These are phyloP conservation scores for Microdon myrmicae DNA, from an alignment of 2,888 invertebrate species.

Conservation along the genomic window DNA sequence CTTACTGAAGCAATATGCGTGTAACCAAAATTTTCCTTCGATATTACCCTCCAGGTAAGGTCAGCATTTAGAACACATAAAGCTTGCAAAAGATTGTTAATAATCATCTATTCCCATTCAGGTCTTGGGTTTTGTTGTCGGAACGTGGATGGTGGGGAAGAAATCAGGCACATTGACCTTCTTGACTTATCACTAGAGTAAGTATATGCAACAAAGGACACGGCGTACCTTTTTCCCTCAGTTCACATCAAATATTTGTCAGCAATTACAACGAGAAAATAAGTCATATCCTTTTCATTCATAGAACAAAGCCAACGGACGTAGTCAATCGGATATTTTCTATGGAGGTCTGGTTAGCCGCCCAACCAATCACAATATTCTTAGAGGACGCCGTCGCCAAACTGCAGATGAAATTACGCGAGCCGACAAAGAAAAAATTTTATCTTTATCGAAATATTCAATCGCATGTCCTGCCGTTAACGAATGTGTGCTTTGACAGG, in stretches of 20 bases:
- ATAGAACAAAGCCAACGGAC: constrained; percentile 70
- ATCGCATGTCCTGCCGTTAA: constrained; percentile 77
- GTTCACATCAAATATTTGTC: constrained; percentile 6
- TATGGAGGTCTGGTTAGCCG: constrained; percentile 64
- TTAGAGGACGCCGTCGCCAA: constrained; percentile 72
- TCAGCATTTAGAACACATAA: constrained; percentile 8
- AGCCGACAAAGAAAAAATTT: constrained; percentile 73
- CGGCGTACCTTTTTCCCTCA: background rate
- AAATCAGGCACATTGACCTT: constrained; percentile 73
- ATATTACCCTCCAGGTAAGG: constrained; percentile 77
- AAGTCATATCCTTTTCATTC: constrained; percentile 31
- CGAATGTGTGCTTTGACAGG: constrained; percentile 78
- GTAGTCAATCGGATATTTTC: constrained; percentile 69
- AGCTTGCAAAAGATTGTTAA: background rate
- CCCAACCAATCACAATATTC: constrained; percentile 44
- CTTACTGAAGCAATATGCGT: constrained; percentile 74
- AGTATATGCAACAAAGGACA: constrained; percentile 55
- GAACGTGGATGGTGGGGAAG: constrained; percentile 71
- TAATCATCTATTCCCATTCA: constrained; percentile 51
- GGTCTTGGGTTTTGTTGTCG: constrained; percentile 74
- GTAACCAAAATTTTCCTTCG: constrained; percentile 76
- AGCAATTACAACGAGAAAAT: background rate
- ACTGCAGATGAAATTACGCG: constrained; percentile 73
- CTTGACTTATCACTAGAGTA: constrained; percentile 73
- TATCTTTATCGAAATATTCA: constrained; percentile 75